Conservation (phyloP, 2,113 vertebrate genomes). For the Channa argus region DNA sequence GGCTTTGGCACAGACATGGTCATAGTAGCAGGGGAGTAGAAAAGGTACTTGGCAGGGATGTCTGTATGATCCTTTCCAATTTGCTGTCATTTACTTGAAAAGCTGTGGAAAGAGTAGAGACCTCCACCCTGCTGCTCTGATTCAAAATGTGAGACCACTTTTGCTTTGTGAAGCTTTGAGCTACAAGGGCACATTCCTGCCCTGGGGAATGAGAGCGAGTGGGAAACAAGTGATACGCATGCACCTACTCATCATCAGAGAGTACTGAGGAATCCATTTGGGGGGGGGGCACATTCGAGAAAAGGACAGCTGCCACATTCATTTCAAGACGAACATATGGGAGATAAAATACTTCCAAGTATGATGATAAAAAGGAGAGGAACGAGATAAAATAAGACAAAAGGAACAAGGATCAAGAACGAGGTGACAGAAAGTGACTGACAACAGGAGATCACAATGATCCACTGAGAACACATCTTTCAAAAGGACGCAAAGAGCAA, state of each 20-base stretch:
- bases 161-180: conserved; percentile 33
- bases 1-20: conserved; percentile 47
- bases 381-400: conserved; percentile 26
- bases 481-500: conserved; percentile 31
- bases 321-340: conserved; percentile 32
- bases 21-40: conserved; percentile 25
- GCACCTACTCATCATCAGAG: conserved; percentile 47
- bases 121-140: conserved; percentile 2
- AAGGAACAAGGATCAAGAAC: background rate
- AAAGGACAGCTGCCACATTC: conserved; percentile 60
- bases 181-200: conserved; percentile 64
- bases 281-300: background rate
- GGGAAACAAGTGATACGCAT: conserved; percentile 47
- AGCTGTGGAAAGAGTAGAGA: conserved; percentile 8
- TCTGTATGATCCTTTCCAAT: conserved; percentile 45
- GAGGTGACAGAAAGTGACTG: conserved; percentile 22
- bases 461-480: background rate
- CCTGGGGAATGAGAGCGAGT: conserved; percentile 44
- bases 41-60: conserved; percentile 47
- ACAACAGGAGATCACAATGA: conserved; percentile 8
- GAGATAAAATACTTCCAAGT: conserved; percentile 2
- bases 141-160: conserved; percentile 35
- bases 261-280: conserved; percentile 28
- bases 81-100: conserved; percentile 50
- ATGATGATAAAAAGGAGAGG: conserved; percentile 12